phyloP scores from a whole-genome alignment of 2,888 invertebrate genomes.

The Chrysina gloriosa region DNA sequence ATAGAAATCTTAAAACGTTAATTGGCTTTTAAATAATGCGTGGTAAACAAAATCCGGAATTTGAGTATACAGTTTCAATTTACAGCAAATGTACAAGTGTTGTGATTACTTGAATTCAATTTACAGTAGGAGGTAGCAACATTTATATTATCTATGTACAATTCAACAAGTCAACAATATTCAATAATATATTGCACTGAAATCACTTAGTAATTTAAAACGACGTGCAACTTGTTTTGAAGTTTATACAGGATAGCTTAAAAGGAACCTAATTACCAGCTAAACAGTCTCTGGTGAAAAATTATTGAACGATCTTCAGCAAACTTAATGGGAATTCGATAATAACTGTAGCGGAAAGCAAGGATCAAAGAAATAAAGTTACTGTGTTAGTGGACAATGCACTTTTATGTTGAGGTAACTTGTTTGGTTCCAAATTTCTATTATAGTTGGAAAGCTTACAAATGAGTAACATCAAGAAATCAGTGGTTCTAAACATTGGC shows the following conservation, averaged over 20 bases:
- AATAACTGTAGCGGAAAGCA: too few relatives aligned
- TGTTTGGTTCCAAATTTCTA: too few relatives aligned
- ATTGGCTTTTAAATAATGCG: not conserved
- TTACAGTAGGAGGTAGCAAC: slow-evolving; percentile 44
- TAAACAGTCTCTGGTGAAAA: too few relatives aligned
- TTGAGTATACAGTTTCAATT: slow-evolving; percentile 27
- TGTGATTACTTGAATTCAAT: slow-evolving; percentile 28
- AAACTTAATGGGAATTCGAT: too few relatives aligned
- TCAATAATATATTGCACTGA: slow-evolving; percentile 47
- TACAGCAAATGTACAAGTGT: slow-evolving; percentile 39
- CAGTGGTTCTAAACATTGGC: too few relatives aligned
- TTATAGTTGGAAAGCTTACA: too few relatives aligned
- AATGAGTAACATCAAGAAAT: too few relatives aligned
- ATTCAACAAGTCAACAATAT: slow-evolving; percentile 43
- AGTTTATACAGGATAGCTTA: not conserved
- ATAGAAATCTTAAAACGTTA: not conserved
- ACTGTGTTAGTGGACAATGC: too few relatives aligned
- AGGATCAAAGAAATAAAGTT: too few relatives aligned
- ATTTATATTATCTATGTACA: slow-evolving; percentile 44
- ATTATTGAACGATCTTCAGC: too few relatives aligned
- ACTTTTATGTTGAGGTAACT: too few relatives aligned
- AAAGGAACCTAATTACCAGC: not conserved
- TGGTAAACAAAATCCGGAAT: not conserved
- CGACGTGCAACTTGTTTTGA: not conserved
- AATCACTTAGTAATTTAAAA: slow-evolving; percentile 38